Evolutionary conservation across 2,113 vertebrate species (phyloP), one percentile per base, ranked within the genome.

Genomic region (Lichenostomus cassidix): DNA sequence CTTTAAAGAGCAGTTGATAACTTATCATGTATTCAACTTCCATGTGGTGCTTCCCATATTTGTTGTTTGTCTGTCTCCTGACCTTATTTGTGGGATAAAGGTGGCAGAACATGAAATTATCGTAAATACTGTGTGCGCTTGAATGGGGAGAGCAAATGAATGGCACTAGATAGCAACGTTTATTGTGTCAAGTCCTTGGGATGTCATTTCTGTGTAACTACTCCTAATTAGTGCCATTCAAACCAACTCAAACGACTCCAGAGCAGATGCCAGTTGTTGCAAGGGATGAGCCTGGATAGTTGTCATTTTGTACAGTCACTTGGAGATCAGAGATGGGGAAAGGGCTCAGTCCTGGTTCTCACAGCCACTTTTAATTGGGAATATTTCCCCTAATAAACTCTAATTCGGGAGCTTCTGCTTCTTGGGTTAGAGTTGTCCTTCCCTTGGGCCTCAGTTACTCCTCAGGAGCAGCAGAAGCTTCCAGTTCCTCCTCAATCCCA

Each of bases 191-290:
- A 97, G 95, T 84, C 94, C 93, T 97, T 92, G 92, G 86, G 93
- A 96, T 96, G 94, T 94, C 92, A 96, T 97, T 96, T 96, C 71
- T 97, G 75, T 96, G 93, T 96, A 97, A 96, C 96, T 95, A 58
- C 96, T 95, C 89, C 96, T 96, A 97, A 97, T 97, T 97, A 97
- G 92, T 94, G 95, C 92, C 96, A 97, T 97, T 97, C 96, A 97
- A 96, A 94, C 93, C 93, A 92, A 89, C 88, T 96, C 87, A 89
- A 87, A 96, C 47, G 92, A 89, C 96, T 97, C 92, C 85, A 71
- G 79, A 95, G 88, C 95, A 96, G 94, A 96, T 97, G 94, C 95
- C 93, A 94, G 95, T 96, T 93, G 89, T 96, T 95, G 93, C 86
- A 96, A 81, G 86, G 94, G 90, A 90, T 92, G 86, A 92, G 94